Evolutionary conservation across 2,113 vertebrate genomes (phyloP), one percentile per base, ranked within the genome.

Genomic region (Urocolius indicus): DNA sequence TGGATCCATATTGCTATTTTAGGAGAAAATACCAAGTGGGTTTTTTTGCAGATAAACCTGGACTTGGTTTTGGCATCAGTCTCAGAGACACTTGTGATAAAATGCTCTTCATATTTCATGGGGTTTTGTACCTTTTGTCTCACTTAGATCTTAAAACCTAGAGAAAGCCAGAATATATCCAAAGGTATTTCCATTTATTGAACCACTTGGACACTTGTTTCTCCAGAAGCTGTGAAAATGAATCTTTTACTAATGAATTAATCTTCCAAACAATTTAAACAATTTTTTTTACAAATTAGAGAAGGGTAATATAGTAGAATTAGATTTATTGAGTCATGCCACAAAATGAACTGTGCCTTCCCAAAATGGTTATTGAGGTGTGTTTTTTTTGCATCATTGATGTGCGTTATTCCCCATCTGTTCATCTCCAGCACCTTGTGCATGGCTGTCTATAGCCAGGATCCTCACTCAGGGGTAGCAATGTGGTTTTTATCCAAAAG

Each of bases 381-480:
- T n/a, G n/a, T 10, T 45, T 23, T 19, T 13, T 75, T 66, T 52
- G 10, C 30, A 12, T 12, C 45, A 3, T 23, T 14, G 32, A 5
- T 15, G 23, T 26, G 15, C 49, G 23, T 52, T 16, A 17, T 32
- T 41, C 48, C 34, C 54, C 15, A 4, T 0, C 32, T 11, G 9
- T 36, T 74, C 73, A 21, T 3, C 17, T 6, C 20, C 46, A 54
- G 45, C 38, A 29, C 54, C 36, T 20, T 10, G 4, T 1, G 5
- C 27, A 0, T 1, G 21, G 14, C n/a, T 55, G 48, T 62, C 34
- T 43, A 29, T 29, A 29, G 22, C 18, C 81, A 66, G 46, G 6
- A 51, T 49, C n/a, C 38, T 51, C 2, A 3, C 9, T 9, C 10
- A 3, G 30, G 43, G 21, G 3, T 22, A 67, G 2, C 3, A 66